These are phyloP conservation scores for Eulemur rufifrons DNA, from an alignment of 2,113 vertebrate genomes.

Conservation along the genomic window DNA sequence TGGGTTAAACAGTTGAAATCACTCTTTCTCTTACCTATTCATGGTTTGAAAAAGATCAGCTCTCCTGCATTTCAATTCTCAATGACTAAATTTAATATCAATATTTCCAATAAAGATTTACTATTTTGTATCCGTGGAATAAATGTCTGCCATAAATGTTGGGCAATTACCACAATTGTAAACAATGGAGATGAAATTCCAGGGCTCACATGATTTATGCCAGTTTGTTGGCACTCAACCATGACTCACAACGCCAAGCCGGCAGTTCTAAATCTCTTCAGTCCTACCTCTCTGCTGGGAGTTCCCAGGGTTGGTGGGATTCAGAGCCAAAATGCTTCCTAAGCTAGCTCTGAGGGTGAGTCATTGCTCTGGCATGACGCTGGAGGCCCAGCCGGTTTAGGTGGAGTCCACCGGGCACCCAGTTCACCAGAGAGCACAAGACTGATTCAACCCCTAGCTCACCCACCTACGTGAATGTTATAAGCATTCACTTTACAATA, in stretches of 20 bases:
- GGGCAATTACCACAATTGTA: not conserved
- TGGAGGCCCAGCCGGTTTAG: not conserved
- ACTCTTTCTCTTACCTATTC: not conserved
- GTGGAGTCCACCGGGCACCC: not conserved
- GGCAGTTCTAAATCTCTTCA: not conserved
- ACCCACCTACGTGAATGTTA: not conserved
- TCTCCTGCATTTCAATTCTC: slow-evolving; percentile 1
- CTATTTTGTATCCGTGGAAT: slow-evolving; percentile 20
- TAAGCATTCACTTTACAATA: not conserved
- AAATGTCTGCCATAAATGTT: slow-evolving; percentile 5
- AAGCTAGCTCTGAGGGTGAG: not conserved
- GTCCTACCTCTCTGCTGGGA: not conserved
- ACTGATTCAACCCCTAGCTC: slow-evolving; percentile 5
- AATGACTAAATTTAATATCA: slow-evolving; percentile 22
- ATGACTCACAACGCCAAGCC: not conserved
- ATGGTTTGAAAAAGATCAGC: not conserved
- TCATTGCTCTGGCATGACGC: not conserved
- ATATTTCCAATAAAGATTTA: not conserved
- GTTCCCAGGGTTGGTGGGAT: not conserved
- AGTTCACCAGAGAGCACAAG: not conserved
- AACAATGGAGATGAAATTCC: slow-evolving; percentile 32
- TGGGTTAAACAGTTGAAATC: not conserved
- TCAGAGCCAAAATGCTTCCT: not conserved
- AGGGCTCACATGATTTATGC: slow-evolving; percentile 14
- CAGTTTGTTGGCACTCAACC: not conserved